Evolutionary conservation across 2,888 invertebrate species (phyloP).

Genomic region (Blastobasis adustella): DNA sequence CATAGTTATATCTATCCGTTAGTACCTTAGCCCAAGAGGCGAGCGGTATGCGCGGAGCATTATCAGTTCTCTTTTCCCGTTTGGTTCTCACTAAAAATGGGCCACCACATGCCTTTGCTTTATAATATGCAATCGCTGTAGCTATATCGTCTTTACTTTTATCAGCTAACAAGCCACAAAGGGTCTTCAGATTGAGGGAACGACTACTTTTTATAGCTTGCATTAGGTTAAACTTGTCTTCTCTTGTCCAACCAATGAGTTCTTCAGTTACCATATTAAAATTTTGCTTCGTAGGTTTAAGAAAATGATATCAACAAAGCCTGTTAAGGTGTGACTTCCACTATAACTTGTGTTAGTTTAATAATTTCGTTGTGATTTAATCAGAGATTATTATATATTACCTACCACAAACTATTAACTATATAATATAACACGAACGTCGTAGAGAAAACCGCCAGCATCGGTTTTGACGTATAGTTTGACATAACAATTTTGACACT

Average conservation of each 20-base stretch:
- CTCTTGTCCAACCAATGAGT: slow-evolving; percentile 38
- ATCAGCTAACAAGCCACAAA: slow-evolving; percentile 26
- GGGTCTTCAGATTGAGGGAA: slow-evolving; percentile 24
- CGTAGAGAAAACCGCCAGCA: too few species aligned
- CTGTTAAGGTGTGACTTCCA: too few species aligned
- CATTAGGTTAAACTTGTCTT: slow-evolving; percentile 42
- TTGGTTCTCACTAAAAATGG: slow-evolving; percentile 10
- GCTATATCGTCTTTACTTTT: slow-evolving; percentile 37
- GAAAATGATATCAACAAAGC: too few species aligned
- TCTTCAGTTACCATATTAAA: background rate
- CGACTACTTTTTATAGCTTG: slow-evolving; percentile 33
- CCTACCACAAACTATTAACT: too few species aligned
- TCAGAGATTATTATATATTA: too few species aligned
- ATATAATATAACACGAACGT: too few species aligned
- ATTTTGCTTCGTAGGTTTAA: too few species aligned
- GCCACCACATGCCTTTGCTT: slow-evolving; percentile 23
- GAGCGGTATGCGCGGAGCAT: slow-evolving; percentile 31
- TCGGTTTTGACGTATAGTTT: too few species aligned
- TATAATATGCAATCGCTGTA: slow-evolving; percentile 37
- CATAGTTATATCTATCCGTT: slow-evolving; percentile 31
- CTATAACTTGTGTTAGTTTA: too few species aligned
- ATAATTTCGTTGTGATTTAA: too few species aligned
- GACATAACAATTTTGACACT: too few species aligned
- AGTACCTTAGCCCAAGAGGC: slow-evolving; percentile 47
- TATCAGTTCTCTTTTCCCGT: slow-evolving; percentile 13